Base-by-base conservation (phyloP, 1,140 invertebrate species). In the Battus philenor region DNA sequence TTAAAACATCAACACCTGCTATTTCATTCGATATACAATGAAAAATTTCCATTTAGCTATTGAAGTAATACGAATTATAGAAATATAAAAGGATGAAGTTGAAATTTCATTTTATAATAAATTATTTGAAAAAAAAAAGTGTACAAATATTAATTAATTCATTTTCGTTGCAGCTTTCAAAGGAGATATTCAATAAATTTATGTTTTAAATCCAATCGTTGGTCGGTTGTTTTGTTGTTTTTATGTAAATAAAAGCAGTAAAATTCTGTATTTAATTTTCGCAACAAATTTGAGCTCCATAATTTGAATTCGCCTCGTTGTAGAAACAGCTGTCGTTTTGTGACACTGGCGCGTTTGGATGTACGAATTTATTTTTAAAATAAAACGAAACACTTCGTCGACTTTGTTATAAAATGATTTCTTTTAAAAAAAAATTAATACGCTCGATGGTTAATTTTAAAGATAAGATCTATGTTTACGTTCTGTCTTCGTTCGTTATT, bases 251-350 rank as follows among this genome's bases (percentile, higher is more conserved):
- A 55, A 41, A 39, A 17, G 15, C 38, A 41, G 38, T 16, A 27
- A 6, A 16, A 29, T 17, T 29, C 38, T 7, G 38, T 29, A 41
- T 41, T 41, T 41, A 41, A 41, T 41, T 41, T 41, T 26, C 38
- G 29, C 12, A 27, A 61, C 54, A 59, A 67, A 63, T 59, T 59
- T 57, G 47, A 45, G 47, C 44, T 64, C 44, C 50, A 61, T 65
- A 69, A 69, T 70, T 70, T 68, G 50, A 68, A 68, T 71, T 66
- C 54, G 50, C 45, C 31, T 16, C 47, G 56, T 47, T 68, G 64
- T 71, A 63, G 44, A 52, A 56, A 59, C 68, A 71, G 68, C 59
- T 71, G 68, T 68, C 62, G 68, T 55, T 61, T 30, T 33, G 47
- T 47, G 54, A 44, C 53, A 50, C 50, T 32, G 24, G 24, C 39